These are phyloP conservation scores for Panurus biarmicus DNA, from an alignment of 2,113 vertebrate species.

Conservation along the genomic window DNA sequence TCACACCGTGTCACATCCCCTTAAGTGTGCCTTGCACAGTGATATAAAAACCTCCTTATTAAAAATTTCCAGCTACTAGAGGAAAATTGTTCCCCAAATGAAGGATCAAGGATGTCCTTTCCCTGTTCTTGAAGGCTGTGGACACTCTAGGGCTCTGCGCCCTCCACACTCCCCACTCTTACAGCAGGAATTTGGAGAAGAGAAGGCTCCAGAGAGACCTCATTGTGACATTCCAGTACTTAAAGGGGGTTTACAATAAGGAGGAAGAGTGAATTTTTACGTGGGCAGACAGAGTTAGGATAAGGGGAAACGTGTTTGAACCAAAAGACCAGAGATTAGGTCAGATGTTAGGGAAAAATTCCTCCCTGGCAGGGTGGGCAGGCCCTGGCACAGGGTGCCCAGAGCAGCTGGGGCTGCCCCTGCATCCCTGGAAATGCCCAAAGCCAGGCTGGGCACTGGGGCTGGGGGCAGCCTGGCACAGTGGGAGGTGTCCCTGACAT, in stretches of 20 bases:
- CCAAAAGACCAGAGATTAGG: background rate
- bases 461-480: background rate
- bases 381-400: background rate
- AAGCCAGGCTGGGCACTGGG: background rate
- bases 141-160: background rate
- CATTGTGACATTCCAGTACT: background rate
- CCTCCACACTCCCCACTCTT: rapidly evolving
- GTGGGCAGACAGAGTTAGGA: background rate
- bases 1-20: background rate
- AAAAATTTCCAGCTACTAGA: background rate
- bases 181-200: no score
- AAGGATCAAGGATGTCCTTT: background rate
- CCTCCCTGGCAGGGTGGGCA: rapidly evolving
- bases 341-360: background rate
- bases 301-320: background rate
- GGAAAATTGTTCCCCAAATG: background rate
- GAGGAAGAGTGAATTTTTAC: background rate
- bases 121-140: background rate
- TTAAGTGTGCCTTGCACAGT: background rate
- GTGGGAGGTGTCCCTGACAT: background rate
- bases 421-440: background rate
- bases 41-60: background rate
- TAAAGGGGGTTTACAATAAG: background rate
- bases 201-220: background rate
- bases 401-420: background rate